Conservation (phyloP, 2,888 invertebrate genomes). For the Reticulitermes lucifugus region DNA sequence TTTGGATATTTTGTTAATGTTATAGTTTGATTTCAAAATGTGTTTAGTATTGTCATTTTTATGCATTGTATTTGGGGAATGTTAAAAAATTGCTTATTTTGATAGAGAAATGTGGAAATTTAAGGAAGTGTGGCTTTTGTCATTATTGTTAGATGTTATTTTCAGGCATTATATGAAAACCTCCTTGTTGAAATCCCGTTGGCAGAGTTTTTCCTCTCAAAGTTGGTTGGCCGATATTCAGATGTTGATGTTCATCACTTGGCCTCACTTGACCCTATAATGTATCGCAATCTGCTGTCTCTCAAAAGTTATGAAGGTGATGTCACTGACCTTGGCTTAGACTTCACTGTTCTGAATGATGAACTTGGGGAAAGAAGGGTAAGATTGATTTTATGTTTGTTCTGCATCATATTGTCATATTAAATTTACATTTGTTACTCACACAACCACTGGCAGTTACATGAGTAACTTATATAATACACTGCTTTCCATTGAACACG, state of each 20-base stretch:
- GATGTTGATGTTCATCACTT: conserved; percentile 92
- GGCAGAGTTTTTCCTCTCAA: conserved; percentile 95
- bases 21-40: too few species aligned
- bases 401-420: too few species aligned
- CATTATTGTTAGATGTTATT: conserved; percentile 40
- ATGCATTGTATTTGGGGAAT: too few species aligned
- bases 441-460: too few species aligned
- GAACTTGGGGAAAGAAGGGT: conserved; percentile 90
- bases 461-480: too few species aligned
- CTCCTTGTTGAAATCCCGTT: conserved; percentile 93
- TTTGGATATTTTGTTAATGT: too few species aligned
- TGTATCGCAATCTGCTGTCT: conserved; percentile 91
- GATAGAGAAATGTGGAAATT: too few species aligned
- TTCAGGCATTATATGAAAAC: conserved; percentile 92
- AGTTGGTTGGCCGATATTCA: conserved; percentile 81
- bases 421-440: too few species aligned
- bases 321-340: conserved; percentile 88
- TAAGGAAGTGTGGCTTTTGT: background rate
- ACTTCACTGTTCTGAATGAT: conserved; percentile 92
- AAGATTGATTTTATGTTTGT: conserved; percentile 53
- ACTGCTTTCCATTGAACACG: too few species aligned
- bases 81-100: too few species aligned
- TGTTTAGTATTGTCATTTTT: too few species aligned
- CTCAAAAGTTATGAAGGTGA: conserved; percentile 88
- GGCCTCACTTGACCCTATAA: conserved; percentile 90